A percentile compares a stretch with the other conserved stretches of the same genome.
These are phyloP conservation scores for Drosophila nr. medialis DNA, from an alignment of 2,888 invertebrate genomes.

Conservation along the genomic window DNA sequence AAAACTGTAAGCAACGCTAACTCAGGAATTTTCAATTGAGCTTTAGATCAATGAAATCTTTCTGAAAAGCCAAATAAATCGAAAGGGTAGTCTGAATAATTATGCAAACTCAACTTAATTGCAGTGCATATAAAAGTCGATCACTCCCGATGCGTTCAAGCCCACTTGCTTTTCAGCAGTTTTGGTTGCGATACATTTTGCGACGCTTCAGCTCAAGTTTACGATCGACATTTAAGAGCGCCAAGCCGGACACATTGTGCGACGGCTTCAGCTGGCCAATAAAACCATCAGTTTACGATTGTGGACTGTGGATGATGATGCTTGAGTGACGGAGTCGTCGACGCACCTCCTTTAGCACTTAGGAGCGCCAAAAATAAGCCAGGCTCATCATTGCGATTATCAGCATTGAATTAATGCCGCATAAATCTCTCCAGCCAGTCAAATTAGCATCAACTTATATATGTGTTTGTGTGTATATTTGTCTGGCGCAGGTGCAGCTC, in stretches of 20 bases:
- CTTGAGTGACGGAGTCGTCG: conserved; percentile 57
- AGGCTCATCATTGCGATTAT: conserved; percentile 65
- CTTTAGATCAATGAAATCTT: background rate
- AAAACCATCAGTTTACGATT: conserved; percentile 56
- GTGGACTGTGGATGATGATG: conserved; percentile 43
- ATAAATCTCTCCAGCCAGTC: conserved; percentile 56
- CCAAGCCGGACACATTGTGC: conserved; percentile 51
- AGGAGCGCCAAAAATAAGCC: conserved; percentile 70
- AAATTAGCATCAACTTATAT: conserved; percentile 1
- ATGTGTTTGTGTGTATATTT: background rate
- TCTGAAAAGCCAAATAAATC: background rate
- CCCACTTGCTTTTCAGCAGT: conserved; percentile 28
- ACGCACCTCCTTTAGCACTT: conserved; percentile 64
- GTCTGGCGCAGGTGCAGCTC: conserved; percentile 2
- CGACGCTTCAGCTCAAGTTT: conserved; percentile 42
- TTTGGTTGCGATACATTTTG: conserved; percentile 18
- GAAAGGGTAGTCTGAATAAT: background rate
- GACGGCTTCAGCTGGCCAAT: conserved; percentile 42
- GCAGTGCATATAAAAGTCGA: conserved; percentile 27
- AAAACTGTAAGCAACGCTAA: background rate
- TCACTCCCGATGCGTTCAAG: conserved; percentile 9
- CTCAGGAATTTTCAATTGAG: background rate
- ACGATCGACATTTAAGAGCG: conserved; percentile 52
- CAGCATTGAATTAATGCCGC: conserved; percentile 56
- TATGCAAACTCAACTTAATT: background rate